A percentile compares a stretch with the other conserved stretches of the same genome.
These are phyloP conservation scores for Hippasteria phrygiana DNA, from an alignment of 53 echinoderm and acorn worm species.

Conservation along the genomic window DNA sequence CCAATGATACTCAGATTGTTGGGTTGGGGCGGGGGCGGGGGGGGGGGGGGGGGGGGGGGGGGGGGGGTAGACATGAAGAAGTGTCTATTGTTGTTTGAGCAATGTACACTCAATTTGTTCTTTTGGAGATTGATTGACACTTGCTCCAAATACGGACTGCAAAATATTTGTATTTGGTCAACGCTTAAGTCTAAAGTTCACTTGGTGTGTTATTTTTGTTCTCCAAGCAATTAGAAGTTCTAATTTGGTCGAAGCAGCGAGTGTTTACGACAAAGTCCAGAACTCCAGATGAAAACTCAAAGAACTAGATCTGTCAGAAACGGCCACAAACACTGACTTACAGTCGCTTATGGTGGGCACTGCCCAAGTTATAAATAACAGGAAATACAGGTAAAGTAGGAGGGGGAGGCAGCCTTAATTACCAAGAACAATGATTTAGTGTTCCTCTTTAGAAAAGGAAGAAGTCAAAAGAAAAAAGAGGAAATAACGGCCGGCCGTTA, in stretches of 20 bases:
- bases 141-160: not conserved
- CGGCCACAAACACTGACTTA: not conserved
- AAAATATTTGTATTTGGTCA: not conserved
- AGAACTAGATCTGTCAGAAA: conserved; percentile 48
- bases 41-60: too few relatives aligned
- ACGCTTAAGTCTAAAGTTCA: not conserved
- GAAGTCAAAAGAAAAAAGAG: too few relatives aligned
- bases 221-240: conserved; percentile 15
- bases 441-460: not conserved
- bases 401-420: conserved; percentile 5
- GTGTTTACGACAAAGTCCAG: conserved; percentile 25
- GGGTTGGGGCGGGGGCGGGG: too few relatives aligned
- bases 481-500: conserved; percentile 23
- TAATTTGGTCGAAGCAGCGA: not conserved
- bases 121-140: not conserved
- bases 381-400: not conserved
- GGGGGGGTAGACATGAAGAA: too few relatives aligned
- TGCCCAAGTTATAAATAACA: conserved; percentile 18
- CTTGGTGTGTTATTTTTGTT: not conserved
- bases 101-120: too few relatives aligned
- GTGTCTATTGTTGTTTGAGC: too few relatives aligned
- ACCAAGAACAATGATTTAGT: conserved; percentile 37
- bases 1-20: too few relatives aligned
- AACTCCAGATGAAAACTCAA: not conserved
- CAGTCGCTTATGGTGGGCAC: not conserved